Evolutionary conservation across 2,113 vertebrate genomes (phyloP).

Genomic region (Hemichromis elongatus): DNA sequence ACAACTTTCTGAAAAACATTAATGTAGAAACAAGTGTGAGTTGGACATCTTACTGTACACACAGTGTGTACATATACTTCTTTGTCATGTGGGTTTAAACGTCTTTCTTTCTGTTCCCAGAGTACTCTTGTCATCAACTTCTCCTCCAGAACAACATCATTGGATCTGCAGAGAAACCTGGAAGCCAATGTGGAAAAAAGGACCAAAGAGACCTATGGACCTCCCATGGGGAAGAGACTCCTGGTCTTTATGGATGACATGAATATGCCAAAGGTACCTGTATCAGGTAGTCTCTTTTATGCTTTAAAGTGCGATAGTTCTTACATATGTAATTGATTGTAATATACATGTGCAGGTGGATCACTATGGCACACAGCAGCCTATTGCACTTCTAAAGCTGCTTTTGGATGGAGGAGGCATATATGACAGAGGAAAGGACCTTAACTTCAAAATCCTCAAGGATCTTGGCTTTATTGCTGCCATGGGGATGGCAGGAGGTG

Average conservation of each 20-base stretch:
- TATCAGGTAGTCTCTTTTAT: background rate
- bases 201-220: constrained; percentile 88
- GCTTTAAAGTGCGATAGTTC: background rate
- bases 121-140: constrained; percentile 84
- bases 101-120: constrained; percentile 61
- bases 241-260: constrained; percentile 94
- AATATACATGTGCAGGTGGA: constrained; percentile 78
- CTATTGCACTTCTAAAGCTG: constrained; percentile 90
- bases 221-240: constrained; percentile 88
- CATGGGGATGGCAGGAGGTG: constrained; percentile 95
- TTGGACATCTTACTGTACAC: background rate
- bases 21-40: constrained; percentile 76
- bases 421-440: constrained; percentile 89
- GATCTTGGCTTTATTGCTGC: constrained; percentile 90
- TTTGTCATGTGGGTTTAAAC: background rate
- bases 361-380: constrained; percentile 93
- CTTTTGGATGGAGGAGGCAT: constrained; percentile 86
- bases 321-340: background rate
- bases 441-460: constrained; percentile 86
- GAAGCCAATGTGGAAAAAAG: constrained; percentile 92
- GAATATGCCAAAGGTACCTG: constrained; percentile 91
- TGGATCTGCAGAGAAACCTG: constrained; percentile 92
- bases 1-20: constrained; percentile 86
- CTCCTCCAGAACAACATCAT: constrained; percentile 92
- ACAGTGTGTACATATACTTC: background rate